phyloP scores from a whole-genome alignment of 2,888 invertebrate species.

The Andrena bucephala region DNA sequence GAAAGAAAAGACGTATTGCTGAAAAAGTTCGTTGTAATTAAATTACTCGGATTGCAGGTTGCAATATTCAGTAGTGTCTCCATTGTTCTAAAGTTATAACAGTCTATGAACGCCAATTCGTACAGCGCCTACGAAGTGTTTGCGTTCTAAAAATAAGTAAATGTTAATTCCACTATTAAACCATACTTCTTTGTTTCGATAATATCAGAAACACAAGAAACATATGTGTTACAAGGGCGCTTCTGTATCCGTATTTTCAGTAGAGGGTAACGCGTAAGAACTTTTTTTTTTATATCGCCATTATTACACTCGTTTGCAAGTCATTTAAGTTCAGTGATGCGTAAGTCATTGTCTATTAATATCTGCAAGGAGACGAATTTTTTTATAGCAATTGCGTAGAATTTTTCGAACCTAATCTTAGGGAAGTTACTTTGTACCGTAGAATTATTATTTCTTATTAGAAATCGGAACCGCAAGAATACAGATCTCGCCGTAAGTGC shows the following conservation, averaged over 20 bases:
- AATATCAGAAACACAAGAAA: constrained; percentile 21
- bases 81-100: neutral
- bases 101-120: neutral
- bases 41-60: neutral
- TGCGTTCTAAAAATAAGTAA: neutral
- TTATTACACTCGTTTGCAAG: constrained; percentile 36
- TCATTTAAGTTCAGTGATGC: constrained; percentile 26
- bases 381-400: constrained; percentile 4
- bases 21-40: neutral
- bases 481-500: neutral
- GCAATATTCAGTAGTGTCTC: neutral
- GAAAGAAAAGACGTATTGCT: neutral
- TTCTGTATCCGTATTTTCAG: constrained; percentile 8
- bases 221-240: neutral
- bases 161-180: constrained; percentile 16
- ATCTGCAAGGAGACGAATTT: constrained; percentile 17
- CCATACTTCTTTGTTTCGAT: constrained; percentile 1
- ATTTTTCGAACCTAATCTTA: constrained; percentile 1
- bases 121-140: constrained; percentile 3
- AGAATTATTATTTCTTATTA: neutral
- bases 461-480: neutral
- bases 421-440: neutral
- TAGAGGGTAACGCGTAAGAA: constrained; percentile 5
- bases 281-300: constrained; percentile 28
- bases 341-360: constrained; percentile 29